Conservation (phyloP, 2,888 invertebrate species). For the Rhagium mordax region DNA sequence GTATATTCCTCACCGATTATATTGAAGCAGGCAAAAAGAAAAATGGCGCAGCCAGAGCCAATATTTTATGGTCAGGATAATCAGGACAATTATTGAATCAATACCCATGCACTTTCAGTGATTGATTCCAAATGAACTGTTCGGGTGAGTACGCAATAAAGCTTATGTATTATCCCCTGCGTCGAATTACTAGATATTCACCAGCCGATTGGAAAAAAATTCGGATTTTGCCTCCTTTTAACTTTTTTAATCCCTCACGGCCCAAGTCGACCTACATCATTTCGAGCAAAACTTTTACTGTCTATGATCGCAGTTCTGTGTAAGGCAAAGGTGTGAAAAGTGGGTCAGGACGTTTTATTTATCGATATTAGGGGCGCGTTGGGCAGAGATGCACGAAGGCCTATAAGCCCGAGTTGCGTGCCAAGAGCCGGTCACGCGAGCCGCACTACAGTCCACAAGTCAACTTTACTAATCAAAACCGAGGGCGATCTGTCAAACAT, state of each 20-base stretch:
- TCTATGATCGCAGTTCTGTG: slow-evolving; percentile 3
- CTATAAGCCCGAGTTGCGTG: slow-evolving; percentile 51
- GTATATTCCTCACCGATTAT: too few relatives aligned
- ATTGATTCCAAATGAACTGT: background rate
- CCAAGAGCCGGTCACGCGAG: slow-evolving; percentile 51
- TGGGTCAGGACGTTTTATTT: slow-evolving; percentile 56
- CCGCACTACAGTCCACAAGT: slow-evolving; percentile 49
- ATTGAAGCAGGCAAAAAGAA: too few relatives aligned
- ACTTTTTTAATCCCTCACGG: background rate
- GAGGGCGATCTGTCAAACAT: slow-evolving; percentile 43
- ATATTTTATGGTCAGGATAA: too few relatives aligned
- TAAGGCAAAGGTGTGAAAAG: slow-evolving; percentile 51
- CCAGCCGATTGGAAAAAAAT: background rate
- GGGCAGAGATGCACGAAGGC: slow-evolving; percentile 51
- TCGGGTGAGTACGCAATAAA: background rate
- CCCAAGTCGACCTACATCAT: slow-evolving; percentile 7
- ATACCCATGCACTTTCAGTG: background rate
- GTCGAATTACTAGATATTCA: background rate
- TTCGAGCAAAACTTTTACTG: slow-evolving; percentile 8
- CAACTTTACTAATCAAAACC: slow-evolving; percentile 55
- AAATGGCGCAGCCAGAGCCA: too few relatives aligned
- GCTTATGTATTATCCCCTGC: background rate
- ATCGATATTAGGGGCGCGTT: slow-evolving; percentile 52
- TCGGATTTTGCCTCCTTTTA: background rate
- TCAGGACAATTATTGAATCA: too few relatives aligned